Evolutionary conservation across 2,888 invertebrate species (phyloP), one percentile per base, ranked within the genome.

Genomic region (Pristionchus fissidentatus): DNA sequence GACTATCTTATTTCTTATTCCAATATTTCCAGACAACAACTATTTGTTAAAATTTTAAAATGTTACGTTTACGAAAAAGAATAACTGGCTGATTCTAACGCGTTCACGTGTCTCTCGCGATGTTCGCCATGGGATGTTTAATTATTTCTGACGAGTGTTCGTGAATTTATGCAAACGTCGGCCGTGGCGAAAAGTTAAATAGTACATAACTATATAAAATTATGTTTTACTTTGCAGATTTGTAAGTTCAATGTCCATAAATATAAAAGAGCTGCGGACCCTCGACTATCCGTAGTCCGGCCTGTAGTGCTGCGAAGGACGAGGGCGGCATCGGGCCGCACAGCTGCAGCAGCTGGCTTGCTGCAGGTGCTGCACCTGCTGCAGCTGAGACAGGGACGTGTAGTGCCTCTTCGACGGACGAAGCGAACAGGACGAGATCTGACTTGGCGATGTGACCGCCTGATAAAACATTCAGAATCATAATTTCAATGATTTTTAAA

Each of bases 401-500:
- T 35, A 83, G 32, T 0, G 52, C 70, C 5, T 83, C 83, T 22
- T 83, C 83, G 3, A 73, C 15, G 7, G 41, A 43, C 5, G 70
- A 52, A 4, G 57, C 26, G 73, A 73, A 83, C 8, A 83, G 73
- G 22, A 83, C 83, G n/a, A 83, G 52, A 26, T 83, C 83, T 7
- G 70, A 73, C n/a, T 83, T 83, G 49, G 83, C 13, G 15, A 83
- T 73, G 83, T 57, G 55, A 0, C 83, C 83, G 15, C 83, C 83
- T 83, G 83, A n/a, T n/a, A n/a, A n/a, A n/a, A n/a, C n/a, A n/a
- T n/a, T n/a, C n/a, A n/a, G 3, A 52, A 32, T 19, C 49, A 5
- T 22, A 13, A 15, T 29, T 19, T 55, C 22, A 57, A 32, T 78
- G 73, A 22, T n/a, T n/a, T n/a, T n/a, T n/a, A 49, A 32, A 49